phyloP scores from a whole-genome alignment of 2,888 invertebrate species.

The Oscheius sp. region DNA sequence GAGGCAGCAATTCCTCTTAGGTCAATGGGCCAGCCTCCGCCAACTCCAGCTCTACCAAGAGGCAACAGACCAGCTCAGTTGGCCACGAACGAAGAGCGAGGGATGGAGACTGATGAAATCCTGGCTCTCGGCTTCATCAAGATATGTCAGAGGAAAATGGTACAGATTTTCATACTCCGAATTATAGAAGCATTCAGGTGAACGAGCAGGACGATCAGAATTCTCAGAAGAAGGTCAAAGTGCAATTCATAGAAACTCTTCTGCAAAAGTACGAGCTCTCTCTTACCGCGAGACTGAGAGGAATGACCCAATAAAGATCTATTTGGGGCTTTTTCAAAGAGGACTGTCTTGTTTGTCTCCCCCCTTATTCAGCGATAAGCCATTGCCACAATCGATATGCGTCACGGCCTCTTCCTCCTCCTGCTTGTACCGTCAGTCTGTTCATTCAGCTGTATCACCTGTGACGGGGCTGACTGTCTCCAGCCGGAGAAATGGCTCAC shows the following conservation, averaged over 20 bases:
- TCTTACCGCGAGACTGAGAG: background rate
- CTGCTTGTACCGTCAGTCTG: background rate
- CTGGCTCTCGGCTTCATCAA: no score
- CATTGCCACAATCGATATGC: constrained; percentile 16
- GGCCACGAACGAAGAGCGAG: background rate
- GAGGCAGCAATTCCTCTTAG: background rate
- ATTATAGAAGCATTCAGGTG: background rate
- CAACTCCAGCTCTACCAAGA: background rate
- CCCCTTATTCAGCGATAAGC: constrained; percentile 12
- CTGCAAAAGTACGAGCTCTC: constrained; percentile 4
- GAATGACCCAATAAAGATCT: constrained; percentile 11
- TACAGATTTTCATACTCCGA: background rate
- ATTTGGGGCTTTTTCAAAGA: background rate
- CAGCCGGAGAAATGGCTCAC: constrained; percentile 11
- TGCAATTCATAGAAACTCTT: background rate
- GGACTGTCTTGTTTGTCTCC: background rate
- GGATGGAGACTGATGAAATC: no score
- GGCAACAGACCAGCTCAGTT: background rate
- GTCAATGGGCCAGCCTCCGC: background rate
- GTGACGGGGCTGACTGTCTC: constrained; percentile 27
- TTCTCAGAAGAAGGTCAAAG: background rate
- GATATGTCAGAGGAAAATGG: no score
- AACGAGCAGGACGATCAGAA: background rate
- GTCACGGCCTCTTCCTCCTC: background rate
- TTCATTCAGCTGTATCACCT: constrained; percentile 9